These are phyloP conservation scores for Drosophila miranda DNA, from an alignment of 1,140 invertebrate genomes.

Conservation along the genomic window DNA sequence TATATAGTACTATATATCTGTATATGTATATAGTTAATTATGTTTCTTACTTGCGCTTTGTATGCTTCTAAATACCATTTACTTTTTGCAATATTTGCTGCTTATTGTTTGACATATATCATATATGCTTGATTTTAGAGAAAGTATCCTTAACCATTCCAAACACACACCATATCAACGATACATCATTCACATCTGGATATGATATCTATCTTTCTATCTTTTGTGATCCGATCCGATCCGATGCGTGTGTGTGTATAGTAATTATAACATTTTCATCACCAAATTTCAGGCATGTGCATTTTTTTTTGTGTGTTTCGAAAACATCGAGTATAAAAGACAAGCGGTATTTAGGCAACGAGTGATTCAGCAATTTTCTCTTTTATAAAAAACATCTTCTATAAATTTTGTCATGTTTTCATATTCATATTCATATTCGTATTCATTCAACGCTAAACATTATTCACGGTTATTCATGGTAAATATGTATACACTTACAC, in stretches of 20 bases:
- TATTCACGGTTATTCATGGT: conserved; percentile 23
- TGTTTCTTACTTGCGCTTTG: conserved; percentile 22
- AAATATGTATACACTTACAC: conserved; percentile 70
- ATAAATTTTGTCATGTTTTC: conserved; percentile 60
- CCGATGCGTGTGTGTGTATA: neutral
- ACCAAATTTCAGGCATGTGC: conserved; percentile 38
- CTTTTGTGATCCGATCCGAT: neutral
- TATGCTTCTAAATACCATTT: conserved; percentile 76
- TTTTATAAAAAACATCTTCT: conserved; percentile 76
- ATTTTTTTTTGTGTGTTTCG: conserved; percentile 55
- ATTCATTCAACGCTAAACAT: no score
- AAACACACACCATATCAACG: neutral
- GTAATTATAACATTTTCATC: conserved; percentile 10
- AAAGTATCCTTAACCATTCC: conserved; percentile 44
- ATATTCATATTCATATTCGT: conserved; percentile 20
- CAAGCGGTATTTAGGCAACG: conserved; percentile 82
- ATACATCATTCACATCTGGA: neutral
- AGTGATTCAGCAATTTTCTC: conserved; percentile 81
- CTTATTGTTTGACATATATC: conserved; percentile 75
- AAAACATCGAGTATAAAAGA: conserved; percentile 82
- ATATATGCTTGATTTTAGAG: conserved; percentile 47
- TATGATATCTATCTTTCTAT: neutral
- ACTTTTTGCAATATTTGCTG: conserved; percentile 73
- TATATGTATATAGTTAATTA: conserved; percentile 30
- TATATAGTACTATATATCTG: conserved; percentile 5